Evolutionary conservation across 2,113 vertebrate species (phyloP).

Genomic region (Bostrychus sinensis): DNA sequence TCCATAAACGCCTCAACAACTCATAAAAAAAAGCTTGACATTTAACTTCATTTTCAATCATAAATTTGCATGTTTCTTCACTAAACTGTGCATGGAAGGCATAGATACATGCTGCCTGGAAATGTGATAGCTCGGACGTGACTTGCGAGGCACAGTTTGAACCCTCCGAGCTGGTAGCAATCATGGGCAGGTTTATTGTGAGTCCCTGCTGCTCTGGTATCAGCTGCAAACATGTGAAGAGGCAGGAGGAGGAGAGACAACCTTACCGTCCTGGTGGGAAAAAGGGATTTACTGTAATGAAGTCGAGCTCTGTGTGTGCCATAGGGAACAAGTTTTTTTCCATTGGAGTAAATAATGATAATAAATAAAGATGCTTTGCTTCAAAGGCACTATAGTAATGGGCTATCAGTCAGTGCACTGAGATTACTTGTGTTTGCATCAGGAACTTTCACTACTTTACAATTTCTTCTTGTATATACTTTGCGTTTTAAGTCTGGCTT

Average conservation of each 20-base stretch:
- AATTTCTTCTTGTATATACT: background rate
- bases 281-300: background rate
- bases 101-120: background rate
- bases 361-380: background rate
- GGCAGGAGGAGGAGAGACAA: background rate
- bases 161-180: background rate
- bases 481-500: background rate
- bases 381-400: background rate
- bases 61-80: background rate
- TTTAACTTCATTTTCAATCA: background rate
- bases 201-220: conserved; percentile 7
- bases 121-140: background rate
- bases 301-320: background rate
- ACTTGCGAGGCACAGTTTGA: background rate
- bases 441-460: background rate
- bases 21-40: background rate
- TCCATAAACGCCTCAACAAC: background rate
- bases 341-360: background rate
- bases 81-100: background rate
- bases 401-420: background rate
- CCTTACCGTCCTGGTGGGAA: background rate
- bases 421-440: background rate
- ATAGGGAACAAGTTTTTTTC: background rate
- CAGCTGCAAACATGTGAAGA: background rate
- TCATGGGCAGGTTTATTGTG: background rate